Evolutionary conservation across 2,888 invertebrate genomes (phyloP).

Genomic region (Cremastinae sp.): DNA sequence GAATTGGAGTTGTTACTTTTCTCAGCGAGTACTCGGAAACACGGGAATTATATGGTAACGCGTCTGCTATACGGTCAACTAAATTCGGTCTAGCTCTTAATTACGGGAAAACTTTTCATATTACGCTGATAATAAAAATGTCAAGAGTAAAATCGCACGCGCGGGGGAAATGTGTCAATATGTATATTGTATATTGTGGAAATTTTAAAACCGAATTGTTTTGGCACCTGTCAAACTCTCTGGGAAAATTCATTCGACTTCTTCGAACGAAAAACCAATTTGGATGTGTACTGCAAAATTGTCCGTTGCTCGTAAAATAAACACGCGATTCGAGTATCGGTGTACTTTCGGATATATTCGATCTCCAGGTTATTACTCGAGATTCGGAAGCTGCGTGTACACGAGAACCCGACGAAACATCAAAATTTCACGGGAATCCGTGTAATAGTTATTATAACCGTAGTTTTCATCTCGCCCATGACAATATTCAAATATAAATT

Average conservation of each 20-base stretch:
- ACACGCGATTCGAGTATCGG: too few relatives aligned
- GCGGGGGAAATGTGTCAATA: background rate
- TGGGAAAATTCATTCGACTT: too few relatives aligned
- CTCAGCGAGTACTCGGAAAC: slow-evolving; percentile 21
- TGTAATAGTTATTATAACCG: too few relatives aligned
- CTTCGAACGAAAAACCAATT: too few relatives aligned
- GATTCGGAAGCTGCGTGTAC: slow-evolving; percentile 5
- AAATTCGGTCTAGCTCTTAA: slow-evolving; percentile 60
- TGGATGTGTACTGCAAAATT: too few relatives aligned
- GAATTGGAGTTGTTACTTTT: slow-evolving; percentile 40
- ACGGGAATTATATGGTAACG: slow-evolving; percentile 55
- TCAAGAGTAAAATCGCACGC: slow-evolving; percentile 9
- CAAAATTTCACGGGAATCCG: too few relatives aligned
- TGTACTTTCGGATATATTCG: slow-evolving; percentile 2
- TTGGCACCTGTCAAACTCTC: too few relatives aligned
- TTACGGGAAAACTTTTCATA: slow-evolving; percentile 39
- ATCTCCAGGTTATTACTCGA: slow-evolving; percentile 12
- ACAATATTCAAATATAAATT: too few relatives aligned
- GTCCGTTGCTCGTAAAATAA: too few relatives aligned
- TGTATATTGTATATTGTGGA: background rate
- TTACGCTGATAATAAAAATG: slow-evolving; percentile 55
- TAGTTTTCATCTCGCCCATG: too few relatives aligned
- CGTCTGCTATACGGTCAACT: slow-evolving; percentile 53
- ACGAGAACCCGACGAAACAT: background rate
- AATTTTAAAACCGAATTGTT: background rate